Conservation (phyloP, 2,113 vertebrate species). For the Nesogale talazaci region DNA sequence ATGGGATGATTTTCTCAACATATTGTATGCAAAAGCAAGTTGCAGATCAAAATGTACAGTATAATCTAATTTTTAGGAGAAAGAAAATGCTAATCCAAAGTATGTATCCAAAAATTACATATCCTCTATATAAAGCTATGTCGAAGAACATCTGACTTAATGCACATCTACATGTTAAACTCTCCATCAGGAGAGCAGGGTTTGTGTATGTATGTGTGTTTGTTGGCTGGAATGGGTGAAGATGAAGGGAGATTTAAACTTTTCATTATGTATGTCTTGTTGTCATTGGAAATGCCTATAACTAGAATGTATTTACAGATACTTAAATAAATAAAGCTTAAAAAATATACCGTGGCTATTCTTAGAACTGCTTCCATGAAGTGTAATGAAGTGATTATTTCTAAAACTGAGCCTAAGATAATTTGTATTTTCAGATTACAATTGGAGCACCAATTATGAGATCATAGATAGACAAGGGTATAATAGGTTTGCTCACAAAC, state of each 20-base stretch:
- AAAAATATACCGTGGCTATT: neutral
- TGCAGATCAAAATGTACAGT: neutral
- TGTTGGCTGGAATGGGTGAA: neutral
- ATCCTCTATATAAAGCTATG: neutral
- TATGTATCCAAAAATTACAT: neutral
- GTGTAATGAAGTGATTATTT: neutral
- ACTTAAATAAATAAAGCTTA: constrained; percentile 1
- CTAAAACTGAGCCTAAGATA: constrained; percentile 9
- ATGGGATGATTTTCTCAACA: neutral
- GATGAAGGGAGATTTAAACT: neutral
- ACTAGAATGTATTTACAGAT: neutral
- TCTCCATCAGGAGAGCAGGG: neutral
- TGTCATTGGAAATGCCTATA: constrained; percentile 25
- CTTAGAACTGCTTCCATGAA: neutral
- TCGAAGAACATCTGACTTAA: neutral
- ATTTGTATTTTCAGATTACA: constrained; percentile 57
- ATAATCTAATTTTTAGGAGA: neutral
- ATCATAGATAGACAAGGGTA: constrained; percentile 15
- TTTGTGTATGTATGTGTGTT: neutral
- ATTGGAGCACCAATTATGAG: constrained; percentile 44
- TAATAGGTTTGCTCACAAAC: neutral
- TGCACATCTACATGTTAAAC: neutral
- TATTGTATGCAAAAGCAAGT: neutral
- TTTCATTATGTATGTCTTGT: neutral
- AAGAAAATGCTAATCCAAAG: neutral